A percentile compares a stretch with the other conserved stretches of the same genome.
Evolutionary conservation across 2,797 vertebrate species (phyloP).

Genomic region (Selene dorsalis): DNA sequence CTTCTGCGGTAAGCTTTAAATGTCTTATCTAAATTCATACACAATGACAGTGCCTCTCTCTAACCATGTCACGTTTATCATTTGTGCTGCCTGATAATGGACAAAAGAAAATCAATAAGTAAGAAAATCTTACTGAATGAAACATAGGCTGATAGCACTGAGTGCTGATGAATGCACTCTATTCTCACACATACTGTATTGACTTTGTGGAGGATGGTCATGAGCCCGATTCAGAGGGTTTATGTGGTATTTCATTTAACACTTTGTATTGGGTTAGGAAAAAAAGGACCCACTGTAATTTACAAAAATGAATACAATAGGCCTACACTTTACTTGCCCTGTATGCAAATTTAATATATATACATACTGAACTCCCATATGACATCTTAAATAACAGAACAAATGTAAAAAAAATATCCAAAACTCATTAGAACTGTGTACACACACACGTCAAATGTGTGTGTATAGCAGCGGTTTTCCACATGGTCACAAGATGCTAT

Average conservation of each 20-base stretch:
- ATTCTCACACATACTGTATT: slow-evolving; percentile 38
- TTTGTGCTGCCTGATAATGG: slow-evolving; percentile 69
- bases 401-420: too few species aligned
- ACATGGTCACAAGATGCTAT: too few species aligned
- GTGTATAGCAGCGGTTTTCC: too few species aligned
- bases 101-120: slow-evolving; percentile 75
- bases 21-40: slow-evolving; percentile 78
- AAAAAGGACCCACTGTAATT: background rate
- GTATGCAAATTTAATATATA: too few species aligned
- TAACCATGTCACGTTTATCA: slow-evolving; percentile 66
- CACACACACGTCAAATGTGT: too few species aligned
- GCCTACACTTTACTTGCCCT: background rate
- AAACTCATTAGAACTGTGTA: too few species aligned
- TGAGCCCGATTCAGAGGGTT: slow-evolving; percentile 18
- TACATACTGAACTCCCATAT: too few species aligned
- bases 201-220: slow-evolving; percentile 37
- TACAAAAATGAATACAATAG: background rate
- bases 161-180: slow-evolving; percentile 60
- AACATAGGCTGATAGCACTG: background rate
- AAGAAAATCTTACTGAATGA: slow-evolving; percentile 62
- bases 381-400: too few species aligned
- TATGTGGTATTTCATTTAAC: slow-evolving; percentile 29
- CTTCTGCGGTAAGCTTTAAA: slow-evolving; percentile 68
- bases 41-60: slow-evolving; percentile 54
- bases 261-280: slow-evolving; percentile 7